These are phyloP conservation scores for Aphelenchoides besseyi DNA, from an alignment of 1,140 invertebrate species.

Conservation along the genomic window DNA sequence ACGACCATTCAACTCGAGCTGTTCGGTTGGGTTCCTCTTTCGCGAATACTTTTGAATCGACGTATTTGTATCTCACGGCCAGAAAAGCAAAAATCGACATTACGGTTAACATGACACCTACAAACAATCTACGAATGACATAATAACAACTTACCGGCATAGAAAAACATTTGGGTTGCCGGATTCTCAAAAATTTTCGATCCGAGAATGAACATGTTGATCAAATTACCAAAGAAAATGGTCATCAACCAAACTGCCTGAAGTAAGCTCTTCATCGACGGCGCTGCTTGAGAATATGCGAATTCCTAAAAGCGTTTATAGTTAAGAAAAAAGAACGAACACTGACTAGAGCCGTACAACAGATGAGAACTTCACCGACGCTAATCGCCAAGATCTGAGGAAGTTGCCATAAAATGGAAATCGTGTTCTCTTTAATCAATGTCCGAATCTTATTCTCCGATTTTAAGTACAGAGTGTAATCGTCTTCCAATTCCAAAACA, in stretches of 20 bases:
- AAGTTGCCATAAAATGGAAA: slow-evolving; percentile 78
- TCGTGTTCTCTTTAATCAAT: slow-evolving; percentile 70
- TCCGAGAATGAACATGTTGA: slow-evolving; percentile 75
- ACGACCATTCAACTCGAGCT: background rate
- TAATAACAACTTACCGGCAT: slow-evolving; percentile 51
- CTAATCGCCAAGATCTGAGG: slow-evolving; percentile 84
- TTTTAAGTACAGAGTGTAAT: background rate
- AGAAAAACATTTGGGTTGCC: slow-evolving; percentile 58
- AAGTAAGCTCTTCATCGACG: slow-evolving; percentile 70
- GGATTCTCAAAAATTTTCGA: slow-evolving; percentile 50
- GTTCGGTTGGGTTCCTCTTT: background rate
- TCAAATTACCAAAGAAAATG: slow-evolving; percentile 82
- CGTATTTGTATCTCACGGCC: slow-evolving; percentile 42
- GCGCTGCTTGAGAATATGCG: slow-evolving; percentile 71
- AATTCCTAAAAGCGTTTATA: no score
- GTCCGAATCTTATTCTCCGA: background rate
- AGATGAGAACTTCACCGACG: slow-evolving; percentile 79
- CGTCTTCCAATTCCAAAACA: slow-evolving; percentile 29
- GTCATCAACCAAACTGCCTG: slow-evolving; percentile 84
- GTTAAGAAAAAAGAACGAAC: no score
- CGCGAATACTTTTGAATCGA: slow-evolving; percentile 31
- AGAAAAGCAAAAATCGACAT: slow-evolving; percentile 44
- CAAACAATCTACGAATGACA: background rate
- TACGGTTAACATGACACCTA: background rate
- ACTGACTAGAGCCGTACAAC: slow-evolving; percentile 81